Conservation (phyloP, 2,113 vertebrate genomes). For the Leuciscus idus region DNA sequence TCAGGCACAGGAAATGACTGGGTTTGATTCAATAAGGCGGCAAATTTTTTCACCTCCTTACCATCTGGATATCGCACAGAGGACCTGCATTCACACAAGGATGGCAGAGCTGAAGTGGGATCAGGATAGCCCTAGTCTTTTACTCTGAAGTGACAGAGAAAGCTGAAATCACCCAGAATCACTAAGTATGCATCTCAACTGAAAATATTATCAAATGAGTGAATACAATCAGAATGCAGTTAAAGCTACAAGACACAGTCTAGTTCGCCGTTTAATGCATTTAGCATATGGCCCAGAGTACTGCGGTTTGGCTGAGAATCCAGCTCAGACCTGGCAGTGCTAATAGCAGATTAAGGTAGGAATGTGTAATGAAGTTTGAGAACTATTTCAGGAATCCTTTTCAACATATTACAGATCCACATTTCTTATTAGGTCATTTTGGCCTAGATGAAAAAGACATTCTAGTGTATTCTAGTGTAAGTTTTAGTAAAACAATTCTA, state of each 20-base stretch:
- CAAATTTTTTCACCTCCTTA: slow-evolving; percentile 50
- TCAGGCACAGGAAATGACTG: slow-evolving; percentile 79
- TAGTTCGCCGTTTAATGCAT: background rate
- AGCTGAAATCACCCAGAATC: background rate
- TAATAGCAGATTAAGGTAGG: slow-evolving; percentile 52
- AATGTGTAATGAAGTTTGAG: slow-evolving; percentile 55
- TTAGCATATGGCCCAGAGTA: background rate
- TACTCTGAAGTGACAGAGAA: background rate
- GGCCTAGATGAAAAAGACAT: background rate
- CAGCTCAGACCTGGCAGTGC: slow-evolving; percentile 26
- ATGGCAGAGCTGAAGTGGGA: background rate
- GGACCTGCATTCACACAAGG: slow-evolving; percentile 13
- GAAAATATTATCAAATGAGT: background rate
- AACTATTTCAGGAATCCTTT: background rate
- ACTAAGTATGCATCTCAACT: background rate
- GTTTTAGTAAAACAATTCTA: background rate
- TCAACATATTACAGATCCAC: background rate
- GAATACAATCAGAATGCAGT: slow-evolving; percentile 3
- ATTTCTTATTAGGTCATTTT: background rate
- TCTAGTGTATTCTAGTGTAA: background rate
- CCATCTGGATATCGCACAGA: slow-evolving; percentile 41
- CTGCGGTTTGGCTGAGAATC: slow-evolving; percentile 45
- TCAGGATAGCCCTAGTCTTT: slow-evolving; percentile 5
- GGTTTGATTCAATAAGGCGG: slow-evolving; percentile 78
- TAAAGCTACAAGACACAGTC: slow-evolving; percentile 6